Evolutionary conservation across 2,797 vertebrate genomes (phyloP).

Genomic region (Paedocypris micromegethes): DNA sequence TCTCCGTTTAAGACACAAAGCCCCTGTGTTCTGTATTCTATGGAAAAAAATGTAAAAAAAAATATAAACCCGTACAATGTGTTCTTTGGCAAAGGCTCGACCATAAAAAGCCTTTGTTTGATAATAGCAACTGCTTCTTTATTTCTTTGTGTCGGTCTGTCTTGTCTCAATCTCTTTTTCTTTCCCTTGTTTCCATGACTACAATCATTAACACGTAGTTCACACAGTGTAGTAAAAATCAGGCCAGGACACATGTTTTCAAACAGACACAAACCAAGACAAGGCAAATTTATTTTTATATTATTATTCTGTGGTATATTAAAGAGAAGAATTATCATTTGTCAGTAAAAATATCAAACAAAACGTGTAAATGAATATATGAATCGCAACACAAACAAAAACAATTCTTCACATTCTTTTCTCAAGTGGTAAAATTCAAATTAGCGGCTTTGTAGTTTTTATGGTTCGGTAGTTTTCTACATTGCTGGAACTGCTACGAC

Average conservation of each 20-base stretch:
- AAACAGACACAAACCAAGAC: slow-evolving; percentile 22
- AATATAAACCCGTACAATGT: no score
- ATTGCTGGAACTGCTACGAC: background rate
- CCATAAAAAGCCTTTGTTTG: no score
- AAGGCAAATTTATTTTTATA: slow-evolving; percentile 6
- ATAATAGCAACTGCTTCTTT: slow-evolving; percentile 13
- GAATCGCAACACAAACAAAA: no score
- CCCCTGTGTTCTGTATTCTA: no score
- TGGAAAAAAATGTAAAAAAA: no score
- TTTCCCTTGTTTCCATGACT: slow-evolving; percentile 66
- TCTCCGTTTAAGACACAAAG: no score
- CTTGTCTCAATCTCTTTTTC: slow-evolving; percentile 31
- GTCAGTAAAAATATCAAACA: background rate
- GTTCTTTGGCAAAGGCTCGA: no score
- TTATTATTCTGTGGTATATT: background rate
- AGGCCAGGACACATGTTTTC: slow-evolving; percentile 1
- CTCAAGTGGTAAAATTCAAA: no score
- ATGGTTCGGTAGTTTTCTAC: background rate
- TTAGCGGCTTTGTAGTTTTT: background rate
- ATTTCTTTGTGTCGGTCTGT: slow-evolving; percentile 28
- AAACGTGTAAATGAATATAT: slow-evolving; percentile 14
- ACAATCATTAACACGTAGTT: slow-evolving; percentile 73
- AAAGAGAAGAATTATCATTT: no score
- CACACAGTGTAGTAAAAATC: slow-evolving; percentile 38
- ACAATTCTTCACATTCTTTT: no score